These are phyloP conservation scores for Cabera pusaria DNA, from an alignment of 2,888 invertebrate genomes.

Conservation along the genomic window DNA sequence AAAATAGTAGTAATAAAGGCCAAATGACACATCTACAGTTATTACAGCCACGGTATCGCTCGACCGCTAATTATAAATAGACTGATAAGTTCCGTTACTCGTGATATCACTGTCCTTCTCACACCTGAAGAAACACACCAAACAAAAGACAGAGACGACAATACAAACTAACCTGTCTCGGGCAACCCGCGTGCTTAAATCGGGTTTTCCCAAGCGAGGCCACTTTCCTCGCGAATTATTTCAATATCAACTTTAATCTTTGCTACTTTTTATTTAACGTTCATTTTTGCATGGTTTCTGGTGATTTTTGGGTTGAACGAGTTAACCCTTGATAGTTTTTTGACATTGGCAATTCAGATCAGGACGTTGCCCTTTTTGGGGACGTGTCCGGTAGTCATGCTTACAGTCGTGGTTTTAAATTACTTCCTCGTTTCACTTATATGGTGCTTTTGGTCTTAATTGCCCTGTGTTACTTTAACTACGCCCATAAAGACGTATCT, in stretches of 20 bases:
- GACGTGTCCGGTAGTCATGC: constrained; percentile 7
- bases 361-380: constrained; percentile 30
- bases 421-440: constrained; percentile 23
- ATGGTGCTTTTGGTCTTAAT: no score
- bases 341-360: constrained; percentile 40
- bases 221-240: constrained; percentile 54
- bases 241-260: constrained; percentile 28
- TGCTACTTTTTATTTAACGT: constrained; percentile 26
- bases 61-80: constrained; percentile 67
- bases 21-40: constrained; percentile 23
- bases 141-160: constrained; percentile 39
- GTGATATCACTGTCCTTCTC: constrained; percentile 37
- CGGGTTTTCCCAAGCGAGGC: constrained; percentile 57
- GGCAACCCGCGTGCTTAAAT: constrained; percentile 47
- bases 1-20: constrained; percentile 9
- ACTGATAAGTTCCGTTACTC: constrained; percentile 68
- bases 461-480: no score
- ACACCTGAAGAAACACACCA: constrained; percentile 23
- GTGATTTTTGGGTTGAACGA: constrained; percentile 26
- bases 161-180: constrained; percentile 50
- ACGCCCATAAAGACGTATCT: no score
- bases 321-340: constrained; percentile 34
- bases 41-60: constrained; percentile 52
- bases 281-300: constrained; percentile 14
- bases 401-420: constrained; percentile 5